These are phyloP conservation scores for Clistopyga incitator DNA, from an alignment of 2,888 invertebrate genomes.

Conservation along the genomic window DNA sequence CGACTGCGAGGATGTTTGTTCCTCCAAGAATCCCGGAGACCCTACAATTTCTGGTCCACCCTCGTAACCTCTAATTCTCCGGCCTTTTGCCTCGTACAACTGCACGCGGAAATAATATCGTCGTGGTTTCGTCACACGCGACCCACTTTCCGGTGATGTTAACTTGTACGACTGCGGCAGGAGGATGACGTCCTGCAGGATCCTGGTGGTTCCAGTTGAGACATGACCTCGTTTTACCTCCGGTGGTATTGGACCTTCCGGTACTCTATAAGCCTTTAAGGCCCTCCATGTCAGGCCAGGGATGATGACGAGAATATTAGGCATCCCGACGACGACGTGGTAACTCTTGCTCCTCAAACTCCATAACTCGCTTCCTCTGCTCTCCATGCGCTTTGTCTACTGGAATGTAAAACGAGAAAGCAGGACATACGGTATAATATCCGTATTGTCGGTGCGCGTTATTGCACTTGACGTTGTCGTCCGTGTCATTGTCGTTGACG, in stretches of 20 bases:
- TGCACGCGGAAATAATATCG: conserved; percentile 7
- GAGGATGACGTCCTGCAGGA: conserved; percentile 1
- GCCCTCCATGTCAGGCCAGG: conserved; percentile 37
- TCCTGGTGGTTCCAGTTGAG: conserved; percentile 23
- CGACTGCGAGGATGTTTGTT: conserved; percentile 11
- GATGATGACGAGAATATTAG: conserved; percentile 46
- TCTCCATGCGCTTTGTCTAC: conserved; percentile 29
- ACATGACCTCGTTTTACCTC: conserved; percentile 42
- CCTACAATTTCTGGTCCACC: conserved; percentile 31
- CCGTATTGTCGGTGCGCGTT: conserved; percentile 5
- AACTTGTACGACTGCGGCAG: conserved; percentile 9
- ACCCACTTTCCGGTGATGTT: conserved; percentile 14
- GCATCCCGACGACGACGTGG: conserved; percentile 42
- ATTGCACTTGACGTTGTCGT: neutral
- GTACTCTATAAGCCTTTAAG: conserved; percentile 47
- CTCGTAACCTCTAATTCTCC: conserved; percentile 1
- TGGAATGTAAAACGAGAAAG: conserved; percentile 7
- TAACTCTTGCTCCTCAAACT: conserved; percentile 31
- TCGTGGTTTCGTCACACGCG: conserved; percentile 22
- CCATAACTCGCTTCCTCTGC: conserved; percentile 20
- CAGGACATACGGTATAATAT: conserved; percentile 9
- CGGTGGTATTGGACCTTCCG: conserved; percentile 5
- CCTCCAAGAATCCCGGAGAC: neutral
- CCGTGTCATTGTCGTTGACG: neutral
- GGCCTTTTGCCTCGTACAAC: neutral